phyloP scores from a whole-genome alignment of 2,113 vertebrate genomes.

The Struthidea cinerea region DNA sequence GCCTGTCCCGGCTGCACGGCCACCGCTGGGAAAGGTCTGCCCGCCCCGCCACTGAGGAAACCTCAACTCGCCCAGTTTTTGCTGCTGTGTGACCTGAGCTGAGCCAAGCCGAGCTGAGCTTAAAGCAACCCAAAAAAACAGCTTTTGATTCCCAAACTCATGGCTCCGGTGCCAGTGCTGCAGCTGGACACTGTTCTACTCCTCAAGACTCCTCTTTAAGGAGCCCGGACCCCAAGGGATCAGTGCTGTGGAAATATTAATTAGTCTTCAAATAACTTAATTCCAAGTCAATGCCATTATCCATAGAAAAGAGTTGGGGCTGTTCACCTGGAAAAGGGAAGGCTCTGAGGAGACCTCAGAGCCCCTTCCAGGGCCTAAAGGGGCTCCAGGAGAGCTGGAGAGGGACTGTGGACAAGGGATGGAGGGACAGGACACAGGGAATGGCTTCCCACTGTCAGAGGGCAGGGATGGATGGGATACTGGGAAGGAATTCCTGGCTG shows the following conservation, averaged over 20 bases:
- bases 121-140: neutral
- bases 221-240: too few species aligned
- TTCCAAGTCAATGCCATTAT: neutral
- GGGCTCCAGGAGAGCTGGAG: neutral
- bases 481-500: neutral
- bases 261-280: neutral
- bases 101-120: neutral
- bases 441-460: neutral
- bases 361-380: neutral
- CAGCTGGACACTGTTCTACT: neutral
- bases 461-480: neutral
- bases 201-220: neutral
- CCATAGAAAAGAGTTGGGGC: too few species aligned
- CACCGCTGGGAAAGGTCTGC: neutral
- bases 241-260: neutral
- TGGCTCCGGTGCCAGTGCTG: neutral
- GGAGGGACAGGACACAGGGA: neutral
- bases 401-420: neutral
- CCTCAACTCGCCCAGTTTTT: neutral
- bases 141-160: neutral
- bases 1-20: neutral
- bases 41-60: neutral
- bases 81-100: neutral
- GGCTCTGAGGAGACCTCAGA: neutral
- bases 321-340: neutral